Base-by-base conservation (phyloP, 2,797 vertebrate genomes). In the Gymnothorax reevesii region DNA sequence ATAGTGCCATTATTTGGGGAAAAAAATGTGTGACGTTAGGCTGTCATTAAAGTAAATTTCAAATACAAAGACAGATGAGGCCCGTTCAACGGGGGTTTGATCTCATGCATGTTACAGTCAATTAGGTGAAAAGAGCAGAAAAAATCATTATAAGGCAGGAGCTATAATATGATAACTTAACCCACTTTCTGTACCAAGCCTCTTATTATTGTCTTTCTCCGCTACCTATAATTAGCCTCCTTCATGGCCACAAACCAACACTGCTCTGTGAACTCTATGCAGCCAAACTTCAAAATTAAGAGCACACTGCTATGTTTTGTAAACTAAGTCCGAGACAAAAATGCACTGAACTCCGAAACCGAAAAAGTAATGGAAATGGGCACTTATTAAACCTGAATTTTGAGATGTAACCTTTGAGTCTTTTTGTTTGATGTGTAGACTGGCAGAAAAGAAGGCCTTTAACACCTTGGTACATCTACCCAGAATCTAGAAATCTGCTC, bases 91-190 rank as follows among this genome's bases (percentile, higher is more conserved):
- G 64, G 42, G 52, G 52, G 12, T 82, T 79, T 57, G 60, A 27
- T 85, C 83, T 59, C 22, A 9, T 42, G 27, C 75, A 71, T 54
- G 75, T 17, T 17, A 42, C 54, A 25, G 80, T 62, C 60, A 85
- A 71, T 87, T 85, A 82, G 69, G 13, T 84, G 57, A 6, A 42
- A 27, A 87, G 85, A 84, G 12, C 15, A 10, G 71, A 20, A 27
- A 77, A 42, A 80, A 66, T 84, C 42, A 82, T 80, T n/a, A 66
- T 52, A 49, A 55, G 60, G 57, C 59, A 54, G 52, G 59, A 71
- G 69, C 75, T 27, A 54, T 84, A 57, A 25, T 87, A 25, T 87
- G 69, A 75, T 75, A 57, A 80, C 84, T 71, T 80, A 80, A 87
- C 59, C 49, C 33, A 79, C 42, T 79, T 80, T 80, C 49, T 22